A percentile compares a stretch with the other conserved stretches of the same genome.
Conservation (phyloP, 2,888 invertebrate species). For the Notocelia uddmanniana region DNA sequence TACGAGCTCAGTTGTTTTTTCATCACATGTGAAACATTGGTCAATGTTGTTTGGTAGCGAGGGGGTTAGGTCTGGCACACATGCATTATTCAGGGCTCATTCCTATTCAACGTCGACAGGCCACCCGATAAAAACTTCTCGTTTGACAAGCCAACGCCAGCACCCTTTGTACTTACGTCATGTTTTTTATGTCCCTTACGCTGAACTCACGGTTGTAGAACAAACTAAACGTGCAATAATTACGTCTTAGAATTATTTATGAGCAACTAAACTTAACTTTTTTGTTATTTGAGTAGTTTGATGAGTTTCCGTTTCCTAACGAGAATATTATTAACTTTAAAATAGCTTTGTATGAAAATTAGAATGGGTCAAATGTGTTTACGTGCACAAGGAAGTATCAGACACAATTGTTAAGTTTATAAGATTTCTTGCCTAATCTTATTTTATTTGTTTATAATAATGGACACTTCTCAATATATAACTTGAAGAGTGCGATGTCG, state of each 20-base stretch:
- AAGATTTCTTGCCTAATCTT: too few relatives aligned
- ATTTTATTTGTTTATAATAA: too few relatives aligned
- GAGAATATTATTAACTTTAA: constrained; percentile 10
- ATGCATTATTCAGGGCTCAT: constrained; percentile 85
- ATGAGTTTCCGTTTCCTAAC: constrained; percentile 28
- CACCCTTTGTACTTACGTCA: constrained; percentile 83
- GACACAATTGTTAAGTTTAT: constrained; percentile 3
- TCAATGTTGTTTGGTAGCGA: constrained; percentile 71
- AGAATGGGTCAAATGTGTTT: constrained; percentile 46
- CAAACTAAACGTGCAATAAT: constrained; percentile 47
- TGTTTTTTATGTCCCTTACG: constrained; percentile 59
- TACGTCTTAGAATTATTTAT: constrained; percentile 58
- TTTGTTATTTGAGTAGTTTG: constrained; percentile 42
- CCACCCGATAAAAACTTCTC: constrained; percentile 84
- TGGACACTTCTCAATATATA: not conserved
- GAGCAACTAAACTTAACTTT: constrained; percentile 49
- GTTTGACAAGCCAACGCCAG: constrained; percentile 84
- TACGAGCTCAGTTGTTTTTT: constrained; percentile 34
- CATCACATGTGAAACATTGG: constrained; percentile 40
- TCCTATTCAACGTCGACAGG: constrained; percentile 83
- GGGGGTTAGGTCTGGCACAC: constrained; percentile 62
- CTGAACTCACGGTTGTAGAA: constrained; percentile 56
- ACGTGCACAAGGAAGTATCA: constrained; percentile 22
- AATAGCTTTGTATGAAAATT: constrained; percentile 34
- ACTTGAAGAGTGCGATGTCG: constrained; percentile 21